A percentile compares a stretch with the other conserved stretches of the same genome.
phyloP scores from a whole-genome alignment of 2,113 vertebrate genomes.

The Pteruthius melanotis region DNA sequence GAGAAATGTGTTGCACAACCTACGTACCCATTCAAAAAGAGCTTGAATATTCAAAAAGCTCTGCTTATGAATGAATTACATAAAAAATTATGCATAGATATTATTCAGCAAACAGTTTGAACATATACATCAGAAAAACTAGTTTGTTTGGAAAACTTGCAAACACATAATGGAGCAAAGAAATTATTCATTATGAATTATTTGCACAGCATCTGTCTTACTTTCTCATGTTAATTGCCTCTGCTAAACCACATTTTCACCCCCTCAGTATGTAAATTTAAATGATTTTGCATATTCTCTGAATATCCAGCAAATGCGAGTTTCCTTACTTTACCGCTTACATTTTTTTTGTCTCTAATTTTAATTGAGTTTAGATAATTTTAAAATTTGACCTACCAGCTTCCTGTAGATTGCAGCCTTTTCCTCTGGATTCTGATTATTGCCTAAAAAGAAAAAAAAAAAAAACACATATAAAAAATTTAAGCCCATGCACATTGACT shows the following conservation, averaged over 20 bases:
- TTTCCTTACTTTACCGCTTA: slow-evolving; percentile 29
- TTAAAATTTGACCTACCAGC: slow-evolving; percentile 12
- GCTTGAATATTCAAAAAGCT: slow-evolving; percentile 54
- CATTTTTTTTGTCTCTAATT: slow-evolving; percentile 37
- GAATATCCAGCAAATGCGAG: slow-evolving; percentile 56
- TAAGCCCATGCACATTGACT: neutral
- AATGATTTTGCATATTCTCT: slow-evolving; percentile 61
- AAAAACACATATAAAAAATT: no score
- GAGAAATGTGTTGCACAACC: slow-evolving; percentile 31
- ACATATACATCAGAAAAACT: slow-evolving; percentile 64
- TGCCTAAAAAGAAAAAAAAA: neutral
- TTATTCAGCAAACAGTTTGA: slow-evolving; percentile 63
- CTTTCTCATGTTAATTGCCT: slow-evolving; percentile 66
- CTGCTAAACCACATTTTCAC: slow-evolving; percentile 55
- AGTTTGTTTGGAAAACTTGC: slow-evolving; percentile 67
- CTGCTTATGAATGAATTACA: slow-evolving; percentile 60
- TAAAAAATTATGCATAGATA: slow-evolving; percentile 52
- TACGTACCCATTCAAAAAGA: slow-evolving; percentile 38
- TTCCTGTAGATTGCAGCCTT: slow-evolving; percentile 16
- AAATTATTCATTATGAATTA: slow-evolving; percentile 69
- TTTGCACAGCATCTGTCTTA: slow-evolving; percentile 66
- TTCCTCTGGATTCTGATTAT: neutral
- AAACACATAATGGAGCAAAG: slow-evolving; percentile 60
- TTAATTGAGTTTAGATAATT: slow-evolving; percentile 23
- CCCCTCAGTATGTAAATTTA: slow-evolving; percentile 60